Conservation (phyloP, 2,797 vertebrate genomes). For the Lacerta bilineata region DNA sequence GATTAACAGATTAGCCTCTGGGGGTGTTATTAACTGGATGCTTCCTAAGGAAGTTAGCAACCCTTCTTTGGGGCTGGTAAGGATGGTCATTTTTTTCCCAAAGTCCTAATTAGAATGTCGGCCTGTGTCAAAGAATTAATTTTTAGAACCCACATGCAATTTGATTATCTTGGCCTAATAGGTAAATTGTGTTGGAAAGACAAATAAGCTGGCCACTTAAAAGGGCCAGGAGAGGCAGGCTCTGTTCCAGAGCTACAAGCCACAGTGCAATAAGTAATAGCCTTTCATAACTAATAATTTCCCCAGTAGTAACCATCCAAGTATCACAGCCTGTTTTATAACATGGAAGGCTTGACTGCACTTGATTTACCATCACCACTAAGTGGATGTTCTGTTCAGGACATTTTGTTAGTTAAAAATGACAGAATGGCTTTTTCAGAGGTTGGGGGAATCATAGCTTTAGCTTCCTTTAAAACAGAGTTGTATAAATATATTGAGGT, state of each 20-base stretch:
- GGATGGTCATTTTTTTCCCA: conserved; percentile 78
- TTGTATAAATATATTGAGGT: background rate
- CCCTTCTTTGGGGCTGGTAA: conserved; percentile 64
- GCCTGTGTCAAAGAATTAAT: conserved; percentile 76
- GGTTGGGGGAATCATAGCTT: background rate
- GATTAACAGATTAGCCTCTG: conserved; percentile 73
- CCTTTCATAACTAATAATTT: conserved; percentile 76
- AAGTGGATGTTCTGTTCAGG: conserved; percentile 55
- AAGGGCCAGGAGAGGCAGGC: conserved; percentile 77
- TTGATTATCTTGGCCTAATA: conserved; percentile 82
- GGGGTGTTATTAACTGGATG: conserved; percentile 73
- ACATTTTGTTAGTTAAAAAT: conserved; percentile 58
- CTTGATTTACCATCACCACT: conserved; percentile 51
- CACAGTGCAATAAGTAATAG: conserved; percentile 72
- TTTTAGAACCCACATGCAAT: conserved; percentile 79
- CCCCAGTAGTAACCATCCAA: conserved; percentile 72
- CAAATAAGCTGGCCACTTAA: conserved; percentile 80
- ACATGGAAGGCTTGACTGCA: conserved; percentile 53
- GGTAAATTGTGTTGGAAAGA: conserved; percentile 83
- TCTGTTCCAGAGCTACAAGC: conserved; percentile 78
- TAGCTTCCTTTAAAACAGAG: background rate
- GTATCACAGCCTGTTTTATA: conserved; percentile 76
- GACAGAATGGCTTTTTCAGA: background rate
- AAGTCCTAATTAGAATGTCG: conserved; percentile 82
- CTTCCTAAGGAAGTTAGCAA: conserved; percentile 78